These are phyloP conservation scores for Scomber colias DNA, from an alignment of 2,113 vertebrate species.

Conservation along the genomic window DNA sequence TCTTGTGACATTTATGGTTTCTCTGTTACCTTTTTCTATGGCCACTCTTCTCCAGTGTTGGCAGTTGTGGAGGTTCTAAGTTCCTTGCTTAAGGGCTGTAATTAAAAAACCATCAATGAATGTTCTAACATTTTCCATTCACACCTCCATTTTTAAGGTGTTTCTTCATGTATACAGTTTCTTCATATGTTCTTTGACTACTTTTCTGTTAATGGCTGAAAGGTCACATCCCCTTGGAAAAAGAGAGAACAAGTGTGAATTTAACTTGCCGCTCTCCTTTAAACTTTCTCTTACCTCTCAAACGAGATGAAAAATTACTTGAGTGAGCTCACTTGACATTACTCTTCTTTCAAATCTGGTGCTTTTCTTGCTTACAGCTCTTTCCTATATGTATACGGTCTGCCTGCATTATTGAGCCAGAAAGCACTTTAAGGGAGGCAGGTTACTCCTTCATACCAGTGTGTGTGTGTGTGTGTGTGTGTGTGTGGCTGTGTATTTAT, in stretches of 20 bases:
- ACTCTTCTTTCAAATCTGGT: slow-evolving; percentile 11
- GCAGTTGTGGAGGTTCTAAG: background rate
- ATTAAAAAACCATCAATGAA: too few relatives aligned
- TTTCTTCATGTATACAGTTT: too few relatives aligned
- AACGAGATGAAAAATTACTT: slow-evolving; percentile 11
- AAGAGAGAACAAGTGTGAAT: slow-evolving; percentile 7
- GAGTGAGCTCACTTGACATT: background rate
- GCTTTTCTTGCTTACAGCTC: slow-evolving; percentile 15
- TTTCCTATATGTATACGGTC: slow-evolving; percentile 5
- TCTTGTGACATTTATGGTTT: slow-evolving; percentile 32
- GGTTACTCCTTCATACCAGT: background rate
- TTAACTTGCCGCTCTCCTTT: slow-evolving; percentile 1
- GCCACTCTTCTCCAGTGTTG: background rate
- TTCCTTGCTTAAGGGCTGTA: too few relatives aligned
- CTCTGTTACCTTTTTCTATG: background rate
- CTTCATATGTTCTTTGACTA: background rate
- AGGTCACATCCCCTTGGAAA: background rate
- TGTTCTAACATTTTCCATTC: background rate
- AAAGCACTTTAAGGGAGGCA: slow-evolving; percentile 14
- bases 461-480: background rate
- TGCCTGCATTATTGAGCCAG: slow-evolving; percentile 10
- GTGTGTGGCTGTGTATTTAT: slow-evolving; percentile 29
- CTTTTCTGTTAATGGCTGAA: background rate
- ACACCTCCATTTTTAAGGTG: too few relatives aligned
- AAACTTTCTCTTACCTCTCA: slow-evolving; percentile 7